These are phyloP conservation scores for Selenia dentaria DNA, from an alignment of 2,888 invertebrate genomes.

Conservation along the genomic window DNA sequence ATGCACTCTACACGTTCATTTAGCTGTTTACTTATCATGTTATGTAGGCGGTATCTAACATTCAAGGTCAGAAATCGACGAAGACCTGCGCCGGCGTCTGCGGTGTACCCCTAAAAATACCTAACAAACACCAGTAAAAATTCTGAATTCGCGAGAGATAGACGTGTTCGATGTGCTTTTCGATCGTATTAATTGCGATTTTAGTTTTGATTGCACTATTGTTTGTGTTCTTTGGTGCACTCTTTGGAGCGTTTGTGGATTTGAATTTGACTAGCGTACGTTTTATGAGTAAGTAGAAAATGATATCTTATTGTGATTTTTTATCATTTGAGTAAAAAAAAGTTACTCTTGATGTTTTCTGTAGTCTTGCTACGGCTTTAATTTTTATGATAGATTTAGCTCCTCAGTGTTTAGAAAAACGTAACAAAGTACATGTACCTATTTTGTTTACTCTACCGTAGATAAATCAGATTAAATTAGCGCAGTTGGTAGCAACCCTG, in stretches of 20 bases:
- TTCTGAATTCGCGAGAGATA: background rate
- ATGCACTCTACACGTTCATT: constrained; percentile 9
- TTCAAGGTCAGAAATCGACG: constrained; percentile 56
- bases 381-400: too few relatives aligned
- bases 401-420: too few relatives aligned
- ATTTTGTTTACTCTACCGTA: too few relatives aligned
- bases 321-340: too few relatives aligned
- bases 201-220: background rate
- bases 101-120: background rate
- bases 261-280: background rate
- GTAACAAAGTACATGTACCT: too few relatives aligned
- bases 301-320: too few relatives aligned
- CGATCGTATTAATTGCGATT: background rate
- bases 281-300: too few relatives aligned
- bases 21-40: constrained; percentile 53
- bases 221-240: background rate
- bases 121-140: background rate
- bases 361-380: too few relatives aligned
- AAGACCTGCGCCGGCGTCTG: background rate
- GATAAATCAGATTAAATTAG: too few relatives aligned
- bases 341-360: too few relatives aligned
- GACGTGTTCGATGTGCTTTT: background rate
- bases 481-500: too few relatives aligned
- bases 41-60: constrained; percentile 69
- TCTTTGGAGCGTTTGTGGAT: background rate